Conservation (phyloP, 53 echinoderm and acorn worm species). For the Astropecten irregularis region DNA sequence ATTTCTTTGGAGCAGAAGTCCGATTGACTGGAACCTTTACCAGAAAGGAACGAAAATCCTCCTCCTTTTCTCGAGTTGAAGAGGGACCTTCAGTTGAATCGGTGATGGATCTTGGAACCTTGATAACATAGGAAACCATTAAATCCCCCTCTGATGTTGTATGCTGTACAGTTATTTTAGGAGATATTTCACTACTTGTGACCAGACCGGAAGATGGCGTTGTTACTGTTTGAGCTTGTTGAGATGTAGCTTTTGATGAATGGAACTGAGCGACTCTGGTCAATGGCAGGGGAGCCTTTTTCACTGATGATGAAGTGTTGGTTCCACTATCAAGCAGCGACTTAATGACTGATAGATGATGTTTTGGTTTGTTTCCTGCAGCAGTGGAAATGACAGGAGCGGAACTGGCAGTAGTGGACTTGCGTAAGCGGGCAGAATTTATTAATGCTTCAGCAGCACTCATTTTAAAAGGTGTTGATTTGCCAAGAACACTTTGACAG, state of each 20-base stretch:
- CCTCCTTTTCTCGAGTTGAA: background rate
- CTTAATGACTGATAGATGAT: too few species aligned
- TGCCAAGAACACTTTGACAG: background rate
- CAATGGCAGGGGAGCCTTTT: too few species aligned
- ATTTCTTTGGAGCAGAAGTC: constrained; percentile 11
- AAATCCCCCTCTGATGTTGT: background rate
- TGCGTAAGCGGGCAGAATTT: background rate
- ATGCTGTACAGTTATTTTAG: background rate
- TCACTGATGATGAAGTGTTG: too few species aligned
- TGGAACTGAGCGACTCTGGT: background rate
- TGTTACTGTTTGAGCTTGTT: background rate
- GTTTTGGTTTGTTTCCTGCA: too few species aligned
- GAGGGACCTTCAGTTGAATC: background rate
- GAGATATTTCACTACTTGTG: background rate
- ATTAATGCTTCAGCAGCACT: background rate
- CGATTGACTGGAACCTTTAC: constrained; percentile 29
- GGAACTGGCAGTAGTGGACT: background rate
- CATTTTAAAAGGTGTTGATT: background rate
- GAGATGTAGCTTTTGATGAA: background rate
- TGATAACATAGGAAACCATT: constrained; percentile 13
- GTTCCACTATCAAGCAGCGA: too few species aligned
- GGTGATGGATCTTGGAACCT: constrained; percentile 1
- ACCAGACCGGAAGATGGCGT: background rate
- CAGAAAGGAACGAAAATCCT: constrained; percentile 2
- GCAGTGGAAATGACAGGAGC: too few species aligned